Evolutionary conservation across 2,888 invertebrate genomes (phyloP).

Genomic region (Syrphus vitripennis): DNA sequence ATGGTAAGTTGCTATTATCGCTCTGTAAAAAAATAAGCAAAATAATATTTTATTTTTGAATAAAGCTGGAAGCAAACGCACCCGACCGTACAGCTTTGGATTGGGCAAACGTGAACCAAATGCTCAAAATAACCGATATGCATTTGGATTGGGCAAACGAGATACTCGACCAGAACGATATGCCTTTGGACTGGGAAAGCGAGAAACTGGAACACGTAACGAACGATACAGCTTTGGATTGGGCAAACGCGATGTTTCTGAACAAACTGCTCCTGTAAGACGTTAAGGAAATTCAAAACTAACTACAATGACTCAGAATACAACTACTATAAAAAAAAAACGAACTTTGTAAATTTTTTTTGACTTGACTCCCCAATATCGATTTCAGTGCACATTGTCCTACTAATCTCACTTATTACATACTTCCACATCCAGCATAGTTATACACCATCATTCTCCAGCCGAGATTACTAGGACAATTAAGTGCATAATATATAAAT

Average conservation of each 20-base stretch:
- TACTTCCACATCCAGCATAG: constrained; percentile 12
- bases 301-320: constrained; percentile 25
- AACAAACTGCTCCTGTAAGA: constrained; percentile 11
- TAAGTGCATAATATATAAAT: constrained; percentile 38
- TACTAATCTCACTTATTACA: constrained; percentile 31
- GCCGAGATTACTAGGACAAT: constrained; percentile 54
- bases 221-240: constrained; percentile 85
- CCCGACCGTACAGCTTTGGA: constrained; percentile 86
- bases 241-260: constrained; percentile 82
- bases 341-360: constrained; percentile 54
- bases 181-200: constrained; percentile 86
- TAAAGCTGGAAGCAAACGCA: constrained; percentile 81
- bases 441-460: constrained; percentile 25
- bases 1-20: constrained; percentile 28
- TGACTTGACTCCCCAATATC: constrained; percentile 66
- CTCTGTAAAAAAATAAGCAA: neutral
- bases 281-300: constrained; percentile 41
- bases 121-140: constrained; percentile 79
- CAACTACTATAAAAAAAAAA: neutral
- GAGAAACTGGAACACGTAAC: constrained; percentile 75
- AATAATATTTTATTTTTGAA: neutral
- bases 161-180: constrained; percentile 83
- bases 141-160: constrained; percentile 84
- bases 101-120: constrained; percentile 84
- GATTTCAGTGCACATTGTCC: constrained; percentile 60